Base-by-base conservation (phyloP, 2,797 vertebrate genomes). In the Choloepus didactylus region DNA sequence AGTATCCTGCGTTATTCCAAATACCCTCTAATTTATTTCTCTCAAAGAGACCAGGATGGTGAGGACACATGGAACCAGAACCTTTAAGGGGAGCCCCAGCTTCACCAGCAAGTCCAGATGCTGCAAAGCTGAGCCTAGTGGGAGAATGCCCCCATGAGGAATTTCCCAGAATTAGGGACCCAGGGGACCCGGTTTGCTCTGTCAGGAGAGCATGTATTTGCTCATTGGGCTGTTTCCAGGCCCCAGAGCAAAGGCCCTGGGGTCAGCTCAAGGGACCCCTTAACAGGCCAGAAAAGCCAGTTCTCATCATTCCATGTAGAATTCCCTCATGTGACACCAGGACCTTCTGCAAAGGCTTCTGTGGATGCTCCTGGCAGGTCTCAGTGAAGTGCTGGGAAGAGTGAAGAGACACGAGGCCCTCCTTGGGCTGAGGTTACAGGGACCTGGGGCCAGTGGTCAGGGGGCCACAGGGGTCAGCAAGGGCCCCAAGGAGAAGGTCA, bases 101-200 rank as follows among this genome's bases (percentile, higher is more conserved):
- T 84, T 66, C 66, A 15, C 81, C 60, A 56, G 67, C 18, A 64
- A 84, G 56, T 38, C 16, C 35, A 84, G 49, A n/a, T 11, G 8
- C 70, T 12, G 10, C 12, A 5, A 66, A 79, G 56, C 11, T 31
- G 25, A 38, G 18, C 35, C 35, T 9, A 25, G 41, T 38, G 21
- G 21, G 27, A 80, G 27, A 70, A 7, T 19, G 21, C 0, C 35
- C 41, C 35, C 1, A 0, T 2, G 6, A 6, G 10, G 51, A 0
- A 2, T 25, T 70, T 67, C 29, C 67, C 82, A 15, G 21, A 56
- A 44, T 66, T 59, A 38, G 12, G 56, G 27, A 31, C 44, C 2
- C 15, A 41, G 70, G 56, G 56, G n/a, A 27, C 23, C 14, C 9
- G 21, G 49, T 60, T 69, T 35, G 9, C 38, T 44, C 72, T n/a